Evolutionary conservation across 2,113 vertebrate species (phyloP).

Genomic region (Microtus ochrogaster): DNA sequence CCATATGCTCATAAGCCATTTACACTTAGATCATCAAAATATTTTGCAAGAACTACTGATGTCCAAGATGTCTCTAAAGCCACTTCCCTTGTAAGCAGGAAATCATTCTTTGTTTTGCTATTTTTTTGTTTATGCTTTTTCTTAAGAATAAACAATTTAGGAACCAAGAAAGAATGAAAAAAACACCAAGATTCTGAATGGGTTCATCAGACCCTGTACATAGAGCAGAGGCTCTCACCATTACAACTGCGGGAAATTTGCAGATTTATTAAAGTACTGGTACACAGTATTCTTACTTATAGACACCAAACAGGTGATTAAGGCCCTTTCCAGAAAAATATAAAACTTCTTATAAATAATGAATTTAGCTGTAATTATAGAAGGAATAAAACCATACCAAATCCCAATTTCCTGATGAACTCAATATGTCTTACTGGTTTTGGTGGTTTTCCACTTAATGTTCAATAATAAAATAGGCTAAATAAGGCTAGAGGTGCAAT

Average conservation of each 20-base stretch:
- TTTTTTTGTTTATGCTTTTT: conserved; percentile 52
- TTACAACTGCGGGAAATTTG: neutral
- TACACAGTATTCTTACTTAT: neutral
- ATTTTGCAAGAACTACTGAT: conserved; percentile 77
- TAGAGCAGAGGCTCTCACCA: neutral
- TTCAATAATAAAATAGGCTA: neutral
- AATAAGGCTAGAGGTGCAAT: neutral
- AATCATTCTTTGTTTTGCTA: conserved; percentile 57
- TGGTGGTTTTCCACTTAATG: neutral
- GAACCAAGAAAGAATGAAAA: neutral
- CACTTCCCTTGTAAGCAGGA: conserved; percentile 65
- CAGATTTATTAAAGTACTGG: neutral
- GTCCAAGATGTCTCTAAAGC: conserved; percentile 66
- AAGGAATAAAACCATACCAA: conserved; percentile 11
- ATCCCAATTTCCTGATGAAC: conserved; percentile 11
- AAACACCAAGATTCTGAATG: neutral
- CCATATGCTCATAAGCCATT: conserved; percentile 70
- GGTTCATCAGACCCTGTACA: neutral
- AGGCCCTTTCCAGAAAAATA: neutral
- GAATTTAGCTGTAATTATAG: neutral
- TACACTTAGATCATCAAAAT: conserved; percentile 77
- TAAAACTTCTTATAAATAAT: neutral
- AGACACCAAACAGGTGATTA: neutral
- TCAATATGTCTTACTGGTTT: neutral
- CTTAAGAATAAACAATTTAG: conserved; percentile 51